A percentile compares a stretch with the other conserved stretches of the same genome.
These are phyloP conservation scores for Hydractinia symbiolongicarpus DNA, from an alignment of 30 jellyfish, hydroid and myxozoan genomes.

Conservation along the genomic window DNA sequence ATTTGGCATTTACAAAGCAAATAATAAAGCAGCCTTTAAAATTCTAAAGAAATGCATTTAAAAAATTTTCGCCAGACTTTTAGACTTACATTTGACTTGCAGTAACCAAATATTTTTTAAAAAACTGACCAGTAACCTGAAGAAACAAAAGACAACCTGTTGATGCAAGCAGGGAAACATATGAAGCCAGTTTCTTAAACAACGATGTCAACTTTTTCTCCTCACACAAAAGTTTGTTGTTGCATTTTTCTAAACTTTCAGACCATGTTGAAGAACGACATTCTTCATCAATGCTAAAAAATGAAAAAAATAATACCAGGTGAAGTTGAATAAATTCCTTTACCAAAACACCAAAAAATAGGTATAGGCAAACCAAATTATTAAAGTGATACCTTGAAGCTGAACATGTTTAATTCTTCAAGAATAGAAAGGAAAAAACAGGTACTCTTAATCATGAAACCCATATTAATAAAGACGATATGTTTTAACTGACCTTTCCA, in stretches of 20 bases:
- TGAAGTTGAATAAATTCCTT: not conserved
- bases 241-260: conserved; percentile 51
- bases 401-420: too few species aligned
- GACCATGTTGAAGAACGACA: conserved; percentile 51
- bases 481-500: too few species aligned
- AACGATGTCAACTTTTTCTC: conserved; percentile 35
- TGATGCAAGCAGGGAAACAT: conserved; percentile 41
- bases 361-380: too few species aligned
- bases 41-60: too few species aligned
- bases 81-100: not conserved
- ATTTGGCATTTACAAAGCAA: too few species aligned
- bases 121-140: conserved; percentile 22
- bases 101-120: conserved; percentile 51
- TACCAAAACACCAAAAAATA: too few species aligned
- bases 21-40: too few species aligned
- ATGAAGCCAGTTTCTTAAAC: conserved; percentile 35
- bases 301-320: not conserved
- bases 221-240: conserved; percentile 19
- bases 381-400: too few species aligned
- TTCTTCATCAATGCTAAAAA: conserved; percentile 57
- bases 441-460: too few species aligned
- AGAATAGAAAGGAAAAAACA: too few species aligned
- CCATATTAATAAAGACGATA: too few species aligned
- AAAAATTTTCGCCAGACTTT: conserved; percentile 28
- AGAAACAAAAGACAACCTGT: conserved; percentile 28